phyloP scores from a whole-genome alignment of 2,888 invertebrate species.

The Stictocephala bisonia region DNA sequence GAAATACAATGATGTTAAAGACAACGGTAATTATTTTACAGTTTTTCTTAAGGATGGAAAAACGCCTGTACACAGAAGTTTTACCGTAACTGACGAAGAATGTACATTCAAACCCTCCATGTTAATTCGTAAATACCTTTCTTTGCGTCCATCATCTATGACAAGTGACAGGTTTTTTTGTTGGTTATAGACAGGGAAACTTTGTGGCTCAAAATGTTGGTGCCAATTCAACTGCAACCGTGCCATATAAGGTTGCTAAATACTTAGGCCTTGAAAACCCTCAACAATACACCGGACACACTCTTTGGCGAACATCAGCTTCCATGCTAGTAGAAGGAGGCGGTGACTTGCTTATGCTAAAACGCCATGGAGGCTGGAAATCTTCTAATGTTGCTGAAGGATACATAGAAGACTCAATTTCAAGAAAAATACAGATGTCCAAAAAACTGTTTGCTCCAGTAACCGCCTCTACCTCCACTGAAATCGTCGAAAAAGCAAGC shows the following conservation, averaged over 20 bases:
- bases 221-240: slow-evolving; percentile 17
- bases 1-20: slow-evolving; percentile 26
- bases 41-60: slow-evolving; percentile 26
- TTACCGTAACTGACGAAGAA: slow-evolving; percentile 20
- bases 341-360: slow-evolving; percentile 24
- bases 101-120: slow-evolving; percentile 24
- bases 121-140: slow-evolving; percentile 15
- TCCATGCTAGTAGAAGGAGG: slow-evolving; percentile 39
- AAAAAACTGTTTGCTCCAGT: slow-evolving; percentile 18
- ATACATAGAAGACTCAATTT: slow-evolving; percentile 20
- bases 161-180: slow-evolving; percentile 29
- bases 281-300: slow-evolving; percentile 12
- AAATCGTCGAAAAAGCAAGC: slow-evolving; percentile 8
- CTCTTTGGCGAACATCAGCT: slow-evolving; percentile 38
- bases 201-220: slow-evolving; percentile 33
- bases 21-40: slow-evolving; percentile 31
- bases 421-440: not conserved
- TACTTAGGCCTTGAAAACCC: slow-evolving; percentile 28
- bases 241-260: slow-evolving; percentile 32
- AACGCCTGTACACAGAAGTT: slow-evolving; percentile 31
- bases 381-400: slow-evolving; percentile 39
- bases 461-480: slow-evolving; percentile 19
- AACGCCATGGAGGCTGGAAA: slow-evolving; percentile 35
- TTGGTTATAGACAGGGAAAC: not conserved
- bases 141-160: slow-evolving; percentile 32